phyloP scores from a whole-genome alignment of 2,797 vertebrate genomes.

The Sparus aurata region DNA sequence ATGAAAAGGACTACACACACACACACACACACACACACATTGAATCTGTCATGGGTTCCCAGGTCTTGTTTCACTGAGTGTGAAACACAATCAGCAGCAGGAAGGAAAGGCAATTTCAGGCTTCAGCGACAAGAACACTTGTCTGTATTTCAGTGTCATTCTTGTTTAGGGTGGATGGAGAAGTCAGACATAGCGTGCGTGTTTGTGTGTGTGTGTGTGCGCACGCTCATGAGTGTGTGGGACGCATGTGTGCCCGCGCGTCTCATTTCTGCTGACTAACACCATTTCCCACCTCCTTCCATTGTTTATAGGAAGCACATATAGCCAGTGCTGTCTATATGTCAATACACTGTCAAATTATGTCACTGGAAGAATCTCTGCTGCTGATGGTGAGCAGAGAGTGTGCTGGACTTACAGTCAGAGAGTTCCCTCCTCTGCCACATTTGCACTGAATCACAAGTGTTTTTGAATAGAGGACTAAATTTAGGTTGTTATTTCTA shows the following conservation, averaged over 20 bases:
- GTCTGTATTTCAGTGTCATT: conserved; percentile 77
- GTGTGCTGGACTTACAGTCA: neutral
- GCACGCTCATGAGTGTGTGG: neutral
- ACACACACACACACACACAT: conserved; percentile 32
- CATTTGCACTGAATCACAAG: neutral
- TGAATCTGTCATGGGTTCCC: conserved; percentile 41
- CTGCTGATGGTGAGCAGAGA: neutral
- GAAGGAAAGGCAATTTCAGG: conserved; percentile 81
- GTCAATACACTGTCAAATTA: conserved; percentile 47
- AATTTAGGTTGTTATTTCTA: no score
- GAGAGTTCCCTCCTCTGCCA: neutral
- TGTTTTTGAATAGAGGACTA: neutral
- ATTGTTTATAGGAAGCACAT: conserved; percentile 52
- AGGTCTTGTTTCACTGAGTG: conserved; percentile 70
- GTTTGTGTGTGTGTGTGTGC: conserved; percentile 16
- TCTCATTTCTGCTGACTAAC: conserved; percentile 65
- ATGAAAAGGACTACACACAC: conserved; percentile 37
- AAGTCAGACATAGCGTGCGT: conserved; percentile 40
- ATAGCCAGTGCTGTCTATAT: conserved; percentile 13
- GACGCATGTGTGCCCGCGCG: neutral
- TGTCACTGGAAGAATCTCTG: conserved; percentile 32
- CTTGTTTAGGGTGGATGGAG: conserved; percentile 66
- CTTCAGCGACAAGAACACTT: conserved; percentile 69
- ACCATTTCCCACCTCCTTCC: conserved; percentile 22
- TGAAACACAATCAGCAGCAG: conserved; percentile 77